A percentile compares a stretch with the other conserved stretches of the same genome.
phyloP scores from a whole-genome alignment of 2,113 vertebrate genomes.

The Mellivora capensis region DNA sequence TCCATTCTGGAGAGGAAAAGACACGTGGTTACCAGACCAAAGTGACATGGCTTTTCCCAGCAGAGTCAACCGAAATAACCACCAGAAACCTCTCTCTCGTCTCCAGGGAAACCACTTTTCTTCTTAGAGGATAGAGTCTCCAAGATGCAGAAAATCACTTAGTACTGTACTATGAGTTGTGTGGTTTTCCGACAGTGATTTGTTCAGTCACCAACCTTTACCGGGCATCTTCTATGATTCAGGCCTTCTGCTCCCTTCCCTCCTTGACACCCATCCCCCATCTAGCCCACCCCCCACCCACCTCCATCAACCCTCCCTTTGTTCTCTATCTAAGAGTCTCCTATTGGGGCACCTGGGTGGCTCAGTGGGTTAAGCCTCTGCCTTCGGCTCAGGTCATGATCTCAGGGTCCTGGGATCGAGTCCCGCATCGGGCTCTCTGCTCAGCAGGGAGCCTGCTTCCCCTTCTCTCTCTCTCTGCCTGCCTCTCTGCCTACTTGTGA shows the following conservation, averaged over 20 bases:
- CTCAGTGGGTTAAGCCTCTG: no score
- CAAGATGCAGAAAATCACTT: neutral
- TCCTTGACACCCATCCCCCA: neutral
- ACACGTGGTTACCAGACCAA: neutral
- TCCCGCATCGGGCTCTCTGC: no score
- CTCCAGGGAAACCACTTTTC: neutral
- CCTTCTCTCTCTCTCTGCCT: no score
- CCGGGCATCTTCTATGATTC: neutral
- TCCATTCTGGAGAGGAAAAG: conserved; percentile 83
- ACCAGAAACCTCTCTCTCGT: neutral
- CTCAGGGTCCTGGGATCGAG: no score
- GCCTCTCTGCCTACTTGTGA: no score
- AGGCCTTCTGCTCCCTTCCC: neutral
- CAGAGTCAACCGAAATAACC: neutral
- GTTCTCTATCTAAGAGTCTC: neutral
- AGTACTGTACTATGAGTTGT: neutral
- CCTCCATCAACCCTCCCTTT: neutral
- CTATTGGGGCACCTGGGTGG: no score
- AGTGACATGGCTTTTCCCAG: neutral
- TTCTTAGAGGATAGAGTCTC: neutral
- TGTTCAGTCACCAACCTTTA: neutral
- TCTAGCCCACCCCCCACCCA: neutral
- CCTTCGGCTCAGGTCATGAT: no score
- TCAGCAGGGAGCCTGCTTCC: no score
- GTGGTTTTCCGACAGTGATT: neutral